Conservation (phyloP, 2,113 vertebrate genomes). For the Nanorana parkeri region DNA sequence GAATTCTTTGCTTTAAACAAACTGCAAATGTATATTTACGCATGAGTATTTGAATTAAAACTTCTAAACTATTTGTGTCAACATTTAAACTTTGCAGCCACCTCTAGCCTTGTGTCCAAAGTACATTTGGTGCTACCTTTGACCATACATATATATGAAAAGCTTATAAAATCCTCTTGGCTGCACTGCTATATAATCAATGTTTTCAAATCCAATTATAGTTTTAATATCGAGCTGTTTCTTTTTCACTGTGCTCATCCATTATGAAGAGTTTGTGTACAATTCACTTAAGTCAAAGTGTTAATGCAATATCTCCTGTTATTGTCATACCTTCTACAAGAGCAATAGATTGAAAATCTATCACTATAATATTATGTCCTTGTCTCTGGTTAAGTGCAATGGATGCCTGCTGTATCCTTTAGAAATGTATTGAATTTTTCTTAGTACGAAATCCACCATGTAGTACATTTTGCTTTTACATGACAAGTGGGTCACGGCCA, state of each 20-base stretch:
- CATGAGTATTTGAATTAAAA: too few relatives aligned
- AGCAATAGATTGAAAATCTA: conserved; percentile 4
- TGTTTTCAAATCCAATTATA: conserved; percentile 2
- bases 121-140: too few relatives aligned
- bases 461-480: background rate
- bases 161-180: too few relatives aligned
- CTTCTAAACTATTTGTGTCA: too few relatives aligned
- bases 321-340: background rate
- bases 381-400: background rate
- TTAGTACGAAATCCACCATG: background rate
- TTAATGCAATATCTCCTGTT: background rate
- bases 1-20: too few relatives aligned
- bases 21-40: too few relatives aligned
- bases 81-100: too few relatives aligned
- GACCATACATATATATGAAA: too few relatives aligned
- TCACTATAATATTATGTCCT: conserved; percentile 7
- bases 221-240: background rate
- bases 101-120: too few relatives aligned
- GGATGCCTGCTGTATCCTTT: background rate
- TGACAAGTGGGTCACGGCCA: background rate
- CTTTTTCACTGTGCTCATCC: background rate
- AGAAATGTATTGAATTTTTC: background rate
- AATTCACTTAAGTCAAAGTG: background rate
- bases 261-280: conserved; percentile 10
- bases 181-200: background rate